A percentile compares a stretch with the other conserved stretches of the same genome.
Evolutionary conservation across 1,140 invertebrate species (phyloP).

Genomic region (Ooceraea biroi): DNA sequence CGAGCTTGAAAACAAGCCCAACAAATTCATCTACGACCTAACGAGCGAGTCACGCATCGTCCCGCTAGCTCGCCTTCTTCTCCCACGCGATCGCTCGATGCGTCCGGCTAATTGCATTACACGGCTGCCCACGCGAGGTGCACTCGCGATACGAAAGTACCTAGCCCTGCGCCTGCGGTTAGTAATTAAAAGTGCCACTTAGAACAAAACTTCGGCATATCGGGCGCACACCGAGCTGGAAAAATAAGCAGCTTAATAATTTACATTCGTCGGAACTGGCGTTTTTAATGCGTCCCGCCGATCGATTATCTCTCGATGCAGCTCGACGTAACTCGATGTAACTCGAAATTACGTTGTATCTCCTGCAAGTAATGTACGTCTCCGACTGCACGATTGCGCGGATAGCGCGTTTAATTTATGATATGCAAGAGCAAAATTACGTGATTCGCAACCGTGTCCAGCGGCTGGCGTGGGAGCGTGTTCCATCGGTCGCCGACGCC

Average conservation of each 20-base stretch:
- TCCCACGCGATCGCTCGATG: conserved; percentile 29
- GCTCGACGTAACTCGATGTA: background rate
- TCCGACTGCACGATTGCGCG: conserved; percentile 9
- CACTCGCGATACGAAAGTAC: conserved; percentile 21
- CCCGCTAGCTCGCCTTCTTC: background rate
- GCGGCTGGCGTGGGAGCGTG: background rate
- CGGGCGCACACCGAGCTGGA: background rate
- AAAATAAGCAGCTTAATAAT: conserved; percentile 30
- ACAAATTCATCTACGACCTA: conserved; percentile 44
- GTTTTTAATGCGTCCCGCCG: background rate
- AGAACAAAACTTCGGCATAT: background rate
- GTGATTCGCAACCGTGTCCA: conserved; percentile 20
- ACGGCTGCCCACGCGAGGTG: conserved; percentile 10
- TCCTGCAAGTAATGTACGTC: background rate
- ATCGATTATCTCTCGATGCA: conserved; percentile 34
- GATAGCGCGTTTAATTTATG: conserved; percentile 49
- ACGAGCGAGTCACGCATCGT: conserved; percentile 27
- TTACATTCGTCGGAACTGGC: conserved; percentile 3
- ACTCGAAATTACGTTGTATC: conserved; percentile 21
- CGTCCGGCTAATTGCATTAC: conserved; percentile 51
- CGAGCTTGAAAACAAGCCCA: background rate
- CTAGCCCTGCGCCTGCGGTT: background rate
- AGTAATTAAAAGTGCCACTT: conserved; percentile 35
- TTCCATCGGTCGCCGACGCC: background rate
- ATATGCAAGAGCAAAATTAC: conserved; percentile 44